A percentile compares a stretch with the other conserved stretches of the same genome.
phyloP scores from a whole-genome alignment of 2,113 vertebrate species.

The Sisor rabdophorus region DNA sequence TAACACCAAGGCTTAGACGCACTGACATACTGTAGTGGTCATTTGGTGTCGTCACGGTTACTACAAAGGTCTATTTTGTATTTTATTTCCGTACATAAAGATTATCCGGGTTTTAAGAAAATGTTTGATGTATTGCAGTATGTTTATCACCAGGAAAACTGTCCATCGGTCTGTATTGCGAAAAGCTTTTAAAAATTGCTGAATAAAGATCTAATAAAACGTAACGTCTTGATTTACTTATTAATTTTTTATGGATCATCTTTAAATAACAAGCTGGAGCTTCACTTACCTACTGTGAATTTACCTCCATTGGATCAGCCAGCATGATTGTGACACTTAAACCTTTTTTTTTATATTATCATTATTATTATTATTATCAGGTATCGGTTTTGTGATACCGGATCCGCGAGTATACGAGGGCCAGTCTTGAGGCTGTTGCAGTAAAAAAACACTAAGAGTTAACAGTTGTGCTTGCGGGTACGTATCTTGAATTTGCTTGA shows the following conservation, averaged over 20 bases:
- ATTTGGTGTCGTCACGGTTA: constrained; percentile 56
- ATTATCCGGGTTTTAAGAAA: constrained; percentile 61
- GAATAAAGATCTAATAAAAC: constrained; percentile 69
- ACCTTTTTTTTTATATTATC: too few species aligned
- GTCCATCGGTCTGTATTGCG: constrained; percentile 66
- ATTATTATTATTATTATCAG: too few species aligned
- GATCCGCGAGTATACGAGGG: too few species aligned
- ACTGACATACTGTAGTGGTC: constrained; percentile 70
- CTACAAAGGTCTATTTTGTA: constrained; percentile 64
- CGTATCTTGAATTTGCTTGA: too few species aligned
- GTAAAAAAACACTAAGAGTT: too few species aligned
- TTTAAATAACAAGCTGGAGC: background rate
- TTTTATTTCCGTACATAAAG: constrained; percentile 62
- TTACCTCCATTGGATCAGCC: too few species aligned
- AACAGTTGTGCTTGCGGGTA: too few species aligned
- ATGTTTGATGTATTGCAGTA: constrained; percentile 68
- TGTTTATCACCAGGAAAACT: constrained; percentile 60
- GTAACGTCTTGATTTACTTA: background rate
- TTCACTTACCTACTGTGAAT: too few species aligned
- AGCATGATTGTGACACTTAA: too few species aligned
- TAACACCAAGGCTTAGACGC: constrained; percentile 69
- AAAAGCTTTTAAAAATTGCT: constrained; percentile 72
- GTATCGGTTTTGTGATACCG: too few species aligned
- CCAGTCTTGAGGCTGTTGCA: too few species aligned
- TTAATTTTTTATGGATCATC: background rate